Evolutionary conservation across 2,113 vertebrate genomes (phyloP).

Genomic region (Cricetomys ansorgei): DNA sequence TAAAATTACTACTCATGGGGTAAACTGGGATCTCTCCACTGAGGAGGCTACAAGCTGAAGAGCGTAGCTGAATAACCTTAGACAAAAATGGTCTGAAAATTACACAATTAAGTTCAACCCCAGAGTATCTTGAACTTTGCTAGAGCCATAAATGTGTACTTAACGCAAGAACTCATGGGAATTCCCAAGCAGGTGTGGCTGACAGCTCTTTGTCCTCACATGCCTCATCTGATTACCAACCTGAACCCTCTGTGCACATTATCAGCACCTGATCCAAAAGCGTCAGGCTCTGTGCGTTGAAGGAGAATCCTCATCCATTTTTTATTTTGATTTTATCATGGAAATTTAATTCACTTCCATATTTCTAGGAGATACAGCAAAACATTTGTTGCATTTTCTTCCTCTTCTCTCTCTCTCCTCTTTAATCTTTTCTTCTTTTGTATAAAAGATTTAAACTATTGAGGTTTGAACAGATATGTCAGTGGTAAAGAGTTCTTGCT

Average conservation of each 20-base stretch:
- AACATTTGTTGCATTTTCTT: neutral
- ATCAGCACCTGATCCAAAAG: neutral
- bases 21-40: neutral
- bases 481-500: neutral
- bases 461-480: neutral
- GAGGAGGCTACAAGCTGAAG: neutral
- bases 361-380: neutral
- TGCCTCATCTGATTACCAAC: neutral
- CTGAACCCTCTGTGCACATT: neutral
- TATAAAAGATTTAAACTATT: neutral
- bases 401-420: neutral
- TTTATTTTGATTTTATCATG: neutral
- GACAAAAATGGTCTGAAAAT: neutral
- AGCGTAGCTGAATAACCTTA: neutral
- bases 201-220: neutral
- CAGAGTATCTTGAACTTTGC: slow-evolving; percentile 7
- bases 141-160: neutral
- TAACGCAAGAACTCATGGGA: neutral
- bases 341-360: neutral
- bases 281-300: neutral
- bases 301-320: neutral
- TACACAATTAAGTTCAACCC: neutral
- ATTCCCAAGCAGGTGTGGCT: neutral
- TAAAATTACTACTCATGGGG: neutral
- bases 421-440: neutral